A percentile compares a stretch with the other conserved stretches of the same genome.
These are phyloP conservation scores for Oncorhynchus masou DNA, from an alignment of 2,113 vertebrate genomes.

Conservation along the genomic window DNA sequence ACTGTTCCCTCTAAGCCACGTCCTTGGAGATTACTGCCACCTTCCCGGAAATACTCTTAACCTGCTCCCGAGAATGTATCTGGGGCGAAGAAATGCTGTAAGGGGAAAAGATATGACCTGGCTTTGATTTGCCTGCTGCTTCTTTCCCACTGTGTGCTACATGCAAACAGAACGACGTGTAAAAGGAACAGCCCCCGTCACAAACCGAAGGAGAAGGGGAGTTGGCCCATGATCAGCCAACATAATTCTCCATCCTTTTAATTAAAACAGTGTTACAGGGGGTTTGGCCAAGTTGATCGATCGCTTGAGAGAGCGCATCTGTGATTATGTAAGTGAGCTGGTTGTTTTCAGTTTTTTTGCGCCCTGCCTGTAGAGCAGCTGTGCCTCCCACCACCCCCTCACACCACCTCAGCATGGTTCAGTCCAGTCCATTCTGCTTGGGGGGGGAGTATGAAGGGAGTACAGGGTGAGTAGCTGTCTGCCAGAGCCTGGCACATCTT, in stretches of 20 bases:
- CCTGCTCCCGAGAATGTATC: conserved; percentile 33
- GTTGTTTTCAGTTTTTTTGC: neutral
- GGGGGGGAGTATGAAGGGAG: conserved; percentile 9
- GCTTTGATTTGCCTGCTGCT: conserved; percentile 47
- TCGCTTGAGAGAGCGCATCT: neutral
- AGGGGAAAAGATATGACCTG: conserved; percentile 30
- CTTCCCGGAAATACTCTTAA: conserved; percentile 50
- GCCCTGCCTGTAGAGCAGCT: neutral
- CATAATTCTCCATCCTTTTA: neutral
- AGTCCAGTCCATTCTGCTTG: neutral
- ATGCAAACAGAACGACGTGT: conserved; percentile 3
- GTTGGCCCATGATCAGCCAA: neutral
- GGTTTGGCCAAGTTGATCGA: neutral
- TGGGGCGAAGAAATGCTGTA: conserved; percentile 39
- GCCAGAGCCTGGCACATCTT: conserved; percentile 61
- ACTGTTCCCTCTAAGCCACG: conserved; percentile 35
- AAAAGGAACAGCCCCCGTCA: too few species aligned
- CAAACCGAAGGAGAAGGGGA: conserved; percentile 3
- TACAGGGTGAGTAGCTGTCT: conserved; percentile 43
- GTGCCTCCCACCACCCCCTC: neutral
- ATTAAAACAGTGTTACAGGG: neutral
- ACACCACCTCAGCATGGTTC: neutral
- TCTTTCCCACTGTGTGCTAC: neutral
- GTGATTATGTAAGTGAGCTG: neutral
- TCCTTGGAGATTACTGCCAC: conserved; percentile 37